These are phyloP conservation scores for Zygaena filipendulae DNA, from an alignment of 2,888 invertebrate species.

Conservation along the genomic window DNA sequence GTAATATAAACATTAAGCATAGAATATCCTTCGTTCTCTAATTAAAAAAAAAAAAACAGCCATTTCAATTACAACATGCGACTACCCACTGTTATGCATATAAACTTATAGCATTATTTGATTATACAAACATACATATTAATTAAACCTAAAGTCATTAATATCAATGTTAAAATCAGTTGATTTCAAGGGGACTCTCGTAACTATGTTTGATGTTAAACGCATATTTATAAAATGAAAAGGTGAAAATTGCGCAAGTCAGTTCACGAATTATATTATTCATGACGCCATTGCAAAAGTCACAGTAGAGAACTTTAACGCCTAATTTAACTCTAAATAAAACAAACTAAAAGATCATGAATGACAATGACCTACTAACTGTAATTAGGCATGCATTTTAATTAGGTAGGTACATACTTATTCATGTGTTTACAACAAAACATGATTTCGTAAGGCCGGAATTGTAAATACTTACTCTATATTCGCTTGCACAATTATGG, in stretches of 20 bases:
- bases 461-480: too few relatives aligned
- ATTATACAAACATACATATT: too few relatives aligned
- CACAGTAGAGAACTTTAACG: conserved; percentile 43
- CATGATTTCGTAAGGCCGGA: too few relatives aligned
- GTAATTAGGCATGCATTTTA: conserved; percentile 26
- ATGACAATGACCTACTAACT: conserved; percentile 58
- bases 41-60: too few relatives aligned
- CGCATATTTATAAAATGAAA: conserved; percentile 16
- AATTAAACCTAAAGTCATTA: background rate
- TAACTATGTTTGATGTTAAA: background rate
- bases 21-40: too few relatives aligned
- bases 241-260: conserved; percentile 41
- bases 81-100: too few relatives aligned
- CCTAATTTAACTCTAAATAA: conserved; percentile 50
- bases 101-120: too few relatives aligned
- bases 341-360: conserved; percentile 37
- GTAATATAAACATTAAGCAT: too few relatives aligned
- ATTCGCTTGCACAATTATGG: too few relatives aligned
- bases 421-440: too few relatives aligned
- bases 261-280: conserved; percentile 31
- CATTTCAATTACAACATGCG: too few relatives aligned
- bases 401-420: too few relatives aligned
- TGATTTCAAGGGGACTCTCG: background rate
- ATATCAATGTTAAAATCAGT: background rate
- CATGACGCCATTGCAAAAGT: conserved; percentile 45